Evolutionary conservation across 2,888 invertebrate genomes (phyloP), one percentile per base, ranked within the genome.

Genomic region (Spisula subtruncata): DNA sequence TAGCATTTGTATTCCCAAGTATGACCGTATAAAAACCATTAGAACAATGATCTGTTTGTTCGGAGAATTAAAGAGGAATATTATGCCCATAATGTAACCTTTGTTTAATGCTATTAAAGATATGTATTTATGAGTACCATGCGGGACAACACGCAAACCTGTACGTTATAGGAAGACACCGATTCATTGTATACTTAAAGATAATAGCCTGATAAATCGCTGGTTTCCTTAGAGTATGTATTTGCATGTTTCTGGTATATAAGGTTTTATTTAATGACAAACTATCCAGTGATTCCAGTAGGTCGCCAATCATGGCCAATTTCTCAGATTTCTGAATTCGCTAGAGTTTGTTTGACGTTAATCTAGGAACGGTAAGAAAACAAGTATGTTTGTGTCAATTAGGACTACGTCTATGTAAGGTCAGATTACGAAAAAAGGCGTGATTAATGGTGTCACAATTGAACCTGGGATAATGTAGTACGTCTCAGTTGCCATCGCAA

Each of bases 361-460:
- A 66, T 66, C 25, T 66, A 66, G 12, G 60, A 66, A 66, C 25
- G 60, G 25, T 66, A 25, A 12, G 25, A 1, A 66, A 10, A 51
- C 6, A 51, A 51, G 51, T 10, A 66, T 66, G 60, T 66, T n/a
- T n/a, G 25, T 66, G 60, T 66, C 60, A 66, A 66, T 66, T 66
- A 66, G 25, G 25, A 25, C n/a, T 8, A 25, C 60, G 60, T 25
- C 60, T 25, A 66, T 25, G n/a, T 6, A 25, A 66, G 60, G 60
- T 66, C 60, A 66, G n/a, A 66, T 66, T 10, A 10, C n/a, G n/a
- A n/a, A n/a, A 6, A 25, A 25, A 66, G 60, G 60, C n/a, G 60
- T 66, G 60, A 66, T 66, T 66, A 25, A 66, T 66, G 25, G 10
- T 66, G 60, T 66, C 60, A 25, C 60, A 25, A n/a, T 20, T 66